Base-by-base conservation (phyloP, 2,113 vertebrate species). In the Aramus guarauna region DNA sequence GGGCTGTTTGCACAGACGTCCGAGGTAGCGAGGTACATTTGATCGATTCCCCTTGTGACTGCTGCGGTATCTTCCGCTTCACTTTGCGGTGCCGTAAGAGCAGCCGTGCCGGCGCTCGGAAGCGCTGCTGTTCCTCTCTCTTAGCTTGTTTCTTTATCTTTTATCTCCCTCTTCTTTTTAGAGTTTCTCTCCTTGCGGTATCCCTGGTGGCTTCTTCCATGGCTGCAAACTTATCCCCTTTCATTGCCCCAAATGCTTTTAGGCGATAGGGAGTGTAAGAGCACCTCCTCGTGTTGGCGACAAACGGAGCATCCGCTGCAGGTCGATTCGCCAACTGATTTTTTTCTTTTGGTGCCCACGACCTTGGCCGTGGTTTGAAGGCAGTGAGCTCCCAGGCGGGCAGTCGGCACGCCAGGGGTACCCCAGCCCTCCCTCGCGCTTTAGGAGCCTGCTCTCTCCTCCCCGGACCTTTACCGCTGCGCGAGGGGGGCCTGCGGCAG, bases 351-450 rank as follows among this genome's bases (percentile, higher is more conserved):
- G 9, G 23, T 58, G 41, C 11, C 14, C 8, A 18, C 32, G 6
- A 2, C 14, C 7, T 48, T 67, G 71, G 52, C 59, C 1, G 0
- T 16, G 30, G 45, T 72, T 59, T 55, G 76, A 64, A 41, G 63
- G 62, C 26, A 9, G 9, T 6, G 48, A 56, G 43, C 37, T 64
- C 18, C 50, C 26, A 24, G 63, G 16, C 1, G 4, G 27, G 47
- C 52, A 36, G 37, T 9, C 2, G 6, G 24, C 22, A 29, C 0
- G 9, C n/a, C 1, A 2, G 24, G 30, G 0, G 1, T 37, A 7
- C 9, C 16, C 27, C 37, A 21, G 29, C 37, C 29, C 43, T 77
- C 56, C 36, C 26, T 45, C 34, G 0, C 2, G 37, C 62, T 17
- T 34, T 24, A 69, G 68, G 43, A 74, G 29, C 24, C 71, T 19